Base-by-base conservation (phyloP, 2,888 invertebrate genomes). In the Mesodorylaimus sp. region DNA sequence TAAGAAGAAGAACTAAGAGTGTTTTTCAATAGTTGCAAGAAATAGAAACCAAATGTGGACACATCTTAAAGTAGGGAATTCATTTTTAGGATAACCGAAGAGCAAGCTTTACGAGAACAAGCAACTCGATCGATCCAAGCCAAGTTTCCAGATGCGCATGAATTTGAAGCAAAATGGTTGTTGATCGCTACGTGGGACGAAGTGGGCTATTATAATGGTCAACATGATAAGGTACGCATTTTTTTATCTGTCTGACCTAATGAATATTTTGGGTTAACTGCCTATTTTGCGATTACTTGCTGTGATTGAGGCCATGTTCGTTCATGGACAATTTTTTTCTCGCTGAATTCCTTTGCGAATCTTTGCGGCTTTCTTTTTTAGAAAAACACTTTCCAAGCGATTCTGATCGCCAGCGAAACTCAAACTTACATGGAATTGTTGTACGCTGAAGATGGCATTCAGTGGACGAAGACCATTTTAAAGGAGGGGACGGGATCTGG, bases 171-270 rank as follows among this genome's bases (percentile, higher is more conserved):
- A 0, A 75, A 71, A 0, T 78, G 79, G 58, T 74, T 88, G 2
- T 81, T 93, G 61, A 76, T 95, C 45, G 82, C 78, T 19, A 93
- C 91, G 0, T 95, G 93, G 93, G 72, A 79, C 32, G 79, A 79
- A 49, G 89, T 91, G 1, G 85, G 86, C 0, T 81, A 81, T 63
- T 80, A 76, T 61, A 75, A 75, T 43, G 70, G 74, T 51, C 76
- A 76, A 45, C 71, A 69, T 47, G 79, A 83, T 62, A 80, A 78
- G 66, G 76, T 75, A 58, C 32, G 32, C 16, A 32, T 32, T 10
- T 32, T 32, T 32, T 32, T 32, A 32, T 32, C 10, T 32, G 10
- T 10, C 32, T 32, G 10, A 32, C 16, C 32, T 10, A 32, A 32
- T 7, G 32, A 7, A 16, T 16, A 7, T 32, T 7, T 10, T 16